Evolutionary conservation across 2,797 vertebrate species (phyloP).

Genomic region (Glyptemys insculpta): DNA sequence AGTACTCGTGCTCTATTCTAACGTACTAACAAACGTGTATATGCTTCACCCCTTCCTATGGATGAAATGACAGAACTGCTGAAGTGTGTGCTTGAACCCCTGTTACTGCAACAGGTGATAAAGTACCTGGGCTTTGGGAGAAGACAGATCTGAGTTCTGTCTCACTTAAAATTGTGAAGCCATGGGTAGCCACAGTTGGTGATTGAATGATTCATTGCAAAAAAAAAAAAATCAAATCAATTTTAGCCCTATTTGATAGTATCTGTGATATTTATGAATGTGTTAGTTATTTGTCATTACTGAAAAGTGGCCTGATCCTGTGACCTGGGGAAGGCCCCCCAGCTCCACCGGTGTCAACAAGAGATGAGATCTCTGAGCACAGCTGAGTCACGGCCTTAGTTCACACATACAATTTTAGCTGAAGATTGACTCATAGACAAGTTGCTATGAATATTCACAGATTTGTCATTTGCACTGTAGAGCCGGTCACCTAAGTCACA

Average conservation of each 20-base stretch:
- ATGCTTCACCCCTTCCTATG: background rate
- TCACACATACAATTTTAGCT: constrained; percentile 24
- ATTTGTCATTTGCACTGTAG: background rate
- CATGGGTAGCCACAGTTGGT: constrained; percentile 43
- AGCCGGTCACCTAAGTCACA: background rate
- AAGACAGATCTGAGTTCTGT: constrained; percentile 18
- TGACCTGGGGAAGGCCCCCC: background rate
- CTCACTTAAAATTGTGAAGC: constrained; percentile 44
- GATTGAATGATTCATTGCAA: background rate
- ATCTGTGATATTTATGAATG: background rate
- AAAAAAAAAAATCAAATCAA: constrained; percentile 1
- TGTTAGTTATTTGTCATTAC: background rate
- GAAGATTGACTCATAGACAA: constrained; percentile 6
- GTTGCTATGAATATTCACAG: background rate
- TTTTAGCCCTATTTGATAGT: background rate
- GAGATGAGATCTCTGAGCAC: constrained; percentile 29
- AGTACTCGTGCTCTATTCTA: constrained; percentile 1
- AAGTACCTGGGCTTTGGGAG: background rate
- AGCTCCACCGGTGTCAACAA: background rate
- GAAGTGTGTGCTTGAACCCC: constrained; percentile 44
- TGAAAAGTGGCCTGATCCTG: background rate
- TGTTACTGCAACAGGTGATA: constrained; percentile 36
- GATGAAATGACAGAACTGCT: constrained; percentile 46
- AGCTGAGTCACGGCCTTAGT: background rate
- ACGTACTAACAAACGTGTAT: background rate